Conservation (phyloP, 2,888 invertebrate species). For the Drosophila neonasuta region DNA sequence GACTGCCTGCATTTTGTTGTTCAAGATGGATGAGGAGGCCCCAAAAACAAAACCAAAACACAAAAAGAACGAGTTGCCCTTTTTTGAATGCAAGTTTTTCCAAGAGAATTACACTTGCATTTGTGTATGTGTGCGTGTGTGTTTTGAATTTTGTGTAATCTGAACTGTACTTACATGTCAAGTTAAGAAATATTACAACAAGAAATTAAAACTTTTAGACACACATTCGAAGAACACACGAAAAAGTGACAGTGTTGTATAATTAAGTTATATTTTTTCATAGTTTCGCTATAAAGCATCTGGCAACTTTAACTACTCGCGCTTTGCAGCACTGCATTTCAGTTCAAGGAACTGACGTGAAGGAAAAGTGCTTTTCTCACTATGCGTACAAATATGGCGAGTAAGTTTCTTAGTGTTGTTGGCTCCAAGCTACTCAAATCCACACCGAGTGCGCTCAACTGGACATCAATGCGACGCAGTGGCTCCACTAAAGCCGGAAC, state of each 20-base stretch:
- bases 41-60: background rate
- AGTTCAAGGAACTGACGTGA: conserved; percentile 7
- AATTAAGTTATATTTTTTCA: background rate
- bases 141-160: conserved; percentile 32
- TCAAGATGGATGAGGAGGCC: conserved; percentile 41
- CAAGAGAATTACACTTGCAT: conserved; percentile 37
- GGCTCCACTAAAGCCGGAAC: conserved; percentile 3
- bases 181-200: background rate
- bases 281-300: background rate
- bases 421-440: conserved; percentile 40
- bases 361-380: background rate
- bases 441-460: conserved; percentile 6
- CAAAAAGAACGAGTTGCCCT: conserved; percentile 35
- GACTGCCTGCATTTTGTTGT: conserved; percentile 22
- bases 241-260: background rate
- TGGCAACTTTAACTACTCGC: conserved; percentile 21
- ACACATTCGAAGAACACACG: background rate
- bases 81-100: conserved; percentile 42
- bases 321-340: conserved; percentile 35
- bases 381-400: conserved; percentile 39
- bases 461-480: conserved; percentile 18
- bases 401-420: conserved; percentile 37
- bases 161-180: conserved; percentile 21
- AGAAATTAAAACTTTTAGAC: too few species aligned
- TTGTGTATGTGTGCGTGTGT: background rate